Evolutionary conservation across 2,113 vertebrate species (phyloP), one percentile per base, ranked within the genome.

Genomic region (Ciconia maguari): DNA sequence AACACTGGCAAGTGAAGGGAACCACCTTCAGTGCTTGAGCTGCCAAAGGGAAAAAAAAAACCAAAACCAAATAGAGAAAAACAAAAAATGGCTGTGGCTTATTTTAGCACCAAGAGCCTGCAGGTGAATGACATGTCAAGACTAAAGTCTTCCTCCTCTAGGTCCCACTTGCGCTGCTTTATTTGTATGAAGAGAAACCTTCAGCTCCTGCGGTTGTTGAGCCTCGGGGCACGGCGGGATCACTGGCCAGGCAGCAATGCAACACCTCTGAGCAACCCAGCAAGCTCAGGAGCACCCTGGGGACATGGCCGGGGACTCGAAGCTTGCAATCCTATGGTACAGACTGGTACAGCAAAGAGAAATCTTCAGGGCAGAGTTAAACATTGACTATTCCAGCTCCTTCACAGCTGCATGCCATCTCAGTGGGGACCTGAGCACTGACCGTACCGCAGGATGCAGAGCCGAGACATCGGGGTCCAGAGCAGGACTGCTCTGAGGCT

Each of bases 291-390:
- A 51, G 52, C 32, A 91, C 46, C 29, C 15, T 16, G 34, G 48
- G 49, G 66, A 58, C n/a, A 32, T 1, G 2, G 34, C 18, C 5
- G 0, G 15, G 41, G 42, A 22, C 4, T 3, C 15, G 30, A 32
- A 36, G 8, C 34, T 62, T 41, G 46, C 11, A 41, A 7, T 48
- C 7, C 36, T 36, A 7, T 1, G 8, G 21, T 21, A 48, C 49
- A 60, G 38, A 44, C 19, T 13, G n/a, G n/a, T 34, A 49, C 7
- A 61, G 72, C n/a, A 25, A 52, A 72, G 46, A 49, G 38, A 68
- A 92, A 26, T 62, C 48, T 42, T 52, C 41, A 46, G 54, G 34
- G 32, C 34, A 69, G 17, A 51, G 29, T 30, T 27, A 49, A 69
- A 61, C 21, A 44, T 4, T 30, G 30, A 25, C 41, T 7, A 4